phyloP scores from a whole-genome alignment of 2,797 vertebrate genomes.

The Tapera naevia region DNA sequence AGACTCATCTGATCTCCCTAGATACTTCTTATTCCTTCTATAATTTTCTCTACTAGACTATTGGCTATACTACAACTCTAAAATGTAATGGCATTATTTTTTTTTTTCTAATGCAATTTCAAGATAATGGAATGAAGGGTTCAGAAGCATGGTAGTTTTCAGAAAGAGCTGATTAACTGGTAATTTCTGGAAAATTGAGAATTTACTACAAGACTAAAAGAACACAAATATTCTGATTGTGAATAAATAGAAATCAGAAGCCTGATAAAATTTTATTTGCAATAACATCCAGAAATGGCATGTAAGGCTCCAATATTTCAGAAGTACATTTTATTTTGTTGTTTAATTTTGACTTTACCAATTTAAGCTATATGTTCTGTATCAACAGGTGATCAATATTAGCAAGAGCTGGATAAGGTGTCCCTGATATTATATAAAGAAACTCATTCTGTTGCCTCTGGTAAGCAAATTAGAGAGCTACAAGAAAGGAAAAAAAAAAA shows the following conservation, averaged over 20 bases:
- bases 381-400: neutral
- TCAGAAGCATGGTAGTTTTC: neutral
- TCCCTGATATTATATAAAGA: neutral
- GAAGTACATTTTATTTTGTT: neutral
- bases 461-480: neutral
- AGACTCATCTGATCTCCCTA: neutral
- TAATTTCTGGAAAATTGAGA: slow-evolving; percentile 11
- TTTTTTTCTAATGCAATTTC: neutral
- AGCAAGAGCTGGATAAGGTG: neutral
- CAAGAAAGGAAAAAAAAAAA: neutral
- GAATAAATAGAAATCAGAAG: neutral
- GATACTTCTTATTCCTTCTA: neutral
- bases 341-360: neutral
- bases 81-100: neutral
- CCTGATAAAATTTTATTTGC: neutral
- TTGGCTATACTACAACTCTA: neutral
- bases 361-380: neutral
- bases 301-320: neutral
- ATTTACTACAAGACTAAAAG: neutral
- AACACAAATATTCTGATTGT: neutral
- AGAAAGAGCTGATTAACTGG: slow-evolving; percentile 28
- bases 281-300: neutral
- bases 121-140: neutral
- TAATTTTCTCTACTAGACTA: neutral
- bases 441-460: neutral